Evolutionary conservation across 2,888 invertebrate species (phyloP).

Genomic region (Pseudanteris insignis): DNA sequence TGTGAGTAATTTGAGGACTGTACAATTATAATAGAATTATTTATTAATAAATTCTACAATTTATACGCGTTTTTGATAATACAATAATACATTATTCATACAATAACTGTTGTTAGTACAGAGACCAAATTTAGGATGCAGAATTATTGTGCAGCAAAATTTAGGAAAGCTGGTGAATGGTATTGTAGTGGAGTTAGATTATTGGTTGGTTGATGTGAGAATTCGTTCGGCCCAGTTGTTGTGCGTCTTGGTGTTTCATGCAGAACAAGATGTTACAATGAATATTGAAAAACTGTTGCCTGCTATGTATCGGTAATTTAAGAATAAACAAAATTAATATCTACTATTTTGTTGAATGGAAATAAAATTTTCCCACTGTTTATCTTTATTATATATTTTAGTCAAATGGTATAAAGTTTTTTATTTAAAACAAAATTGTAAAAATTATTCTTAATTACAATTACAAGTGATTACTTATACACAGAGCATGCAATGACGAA

Average conservation of each 20-base stretch:
- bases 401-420: too few species aligned
- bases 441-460: neutral
- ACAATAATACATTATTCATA: neutral
- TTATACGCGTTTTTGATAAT: neutral
- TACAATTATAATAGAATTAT: too few species aligned
- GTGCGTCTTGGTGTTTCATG: conserved; percentile 76
- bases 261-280: conserved; percentile 78
- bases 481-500: conserved; percentile 74
- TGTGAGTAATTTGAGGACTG: too few species aligned
- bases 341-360: too few species aligned
- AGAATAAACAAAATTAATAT: too few species aligned
- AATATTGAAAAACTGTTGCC: conserved; percentile 72
- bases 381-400: too few species aligned
- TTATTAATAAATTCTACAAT: conserved; percentile 32
- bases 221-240: conserved; percentile 80
- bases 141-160: conserved; percentile 79
- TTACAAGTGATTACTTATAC: conserved; percentile 29
- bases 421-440: conserved; percentile 1
- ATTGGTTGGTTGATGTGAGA: conserved; percentile 76
- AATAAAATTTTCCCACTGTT: too few species aligned
- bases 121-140: conserved; percentile 89
- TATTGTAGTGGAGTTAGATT: conserved; percentile 76
- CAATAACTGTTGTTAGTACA: conserved; percentile 68
- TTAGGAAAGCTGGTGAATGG: conserved; percentile 79
- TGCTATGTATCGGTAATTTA: conserved; percentile 69